These are phyloP conservation scores for Nemotelus nigrinus DNA, from an alignment of 2,888 invertebrate species.

Conservation along the genomic window DNA sequence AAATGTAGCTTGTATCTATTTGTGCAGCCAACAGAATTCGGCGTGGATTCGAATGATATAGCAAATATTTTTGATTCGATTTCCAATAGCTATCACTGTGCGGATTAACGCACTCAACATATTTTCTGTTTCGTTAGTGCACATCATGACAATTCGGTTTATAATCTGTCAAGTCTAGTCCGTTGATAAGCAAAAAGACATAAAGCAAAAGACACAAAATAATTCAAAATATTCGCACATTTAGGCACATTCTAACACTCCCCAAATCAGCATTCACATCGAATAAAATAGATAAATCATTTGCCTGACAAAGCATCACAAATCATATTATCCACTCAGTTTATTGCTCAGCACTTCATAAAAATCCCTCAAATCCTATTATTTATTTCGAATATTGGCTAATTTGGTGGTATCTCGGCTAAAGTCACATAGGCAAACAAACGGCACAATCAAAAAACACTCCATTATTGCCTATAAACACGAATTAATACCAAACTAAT, in stretches of 20 bases:
- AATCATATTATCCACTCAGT: slow-evolving; percentile 15
- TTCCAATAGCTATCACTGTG: no score
- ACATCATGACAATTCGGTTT: no score
- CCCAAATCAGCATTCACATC: background rate
- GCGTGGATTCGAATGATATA: no score
- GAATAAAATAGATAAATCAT: background rate
- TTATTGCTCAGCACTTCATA: slow-evolving; percentile 25
- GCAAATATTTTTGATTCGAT: no score
- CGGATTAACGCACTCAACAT: no score
- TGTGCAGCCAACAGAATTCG: no score
- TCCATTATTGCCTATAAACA: slow-evolving; percentile 41
- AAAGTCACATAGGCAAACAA: slow-evolving; percentile 11
- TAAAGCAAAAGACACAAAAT: background rate
- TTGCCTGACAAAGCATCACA: slow-evolving; percentile 13
- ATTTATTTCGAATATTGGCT: slow-evolving; percentile 28
- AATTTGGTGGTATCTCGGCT: slow-evolving; percentile 1
- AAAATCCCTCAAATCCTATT: slow-evolving; percentile 18
- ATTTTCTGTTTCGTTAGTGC: no score
- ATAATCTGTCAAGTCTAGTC: background rate
- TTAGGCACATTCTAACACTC: background rate
- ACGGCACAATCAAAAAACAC: slow-evolving; percentile 19
- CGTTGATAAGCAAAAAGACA: background rate
- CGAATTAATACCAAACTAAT: slow-evolving; percentile 15
- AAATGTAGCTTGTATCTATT: no score
- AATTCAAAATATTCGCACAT: background rate